Evolutionary conservation across 2,797 vertebrate species (phyloP), one percentile per base, ranked within the genome.

Genomic region (Decapterus maruadsi): DNA sequence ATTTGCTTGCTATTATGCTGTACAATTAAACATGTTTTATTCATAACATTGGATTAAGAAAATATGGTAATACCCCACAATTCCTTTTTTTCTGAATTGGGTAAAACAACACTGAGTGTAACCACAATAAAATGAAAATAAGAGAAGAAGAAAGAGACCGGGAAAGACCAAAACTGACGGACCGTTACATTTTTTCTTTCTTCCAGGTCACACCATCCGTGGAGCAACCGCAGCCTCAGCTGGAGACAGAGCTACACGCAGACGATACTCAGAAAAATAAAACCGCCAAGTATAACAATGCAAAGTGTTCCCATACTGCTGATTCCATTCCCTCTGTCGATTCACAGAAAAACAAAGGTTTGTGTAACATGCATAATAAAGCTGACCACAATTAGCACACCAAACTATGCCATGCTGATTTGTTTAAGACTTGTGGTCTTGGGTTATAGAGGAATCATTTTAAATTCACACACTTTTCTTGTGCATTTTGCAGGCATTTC

Each of bases 131-230:
- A 61, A 68, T 68, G 0, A 46, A 48, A 68, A 36, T 36, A 43
- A 45, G 17, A n/a, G 6, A 56, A 10, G 19, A 31, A 14, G 17
- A 45, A 14, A n/a, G 14, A 31, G 61, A 16, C 20, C 1, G 43
- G 58, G 14, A 60, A 53, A 73, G 20, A 71, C 20, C 34, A 29
- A 64, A 80, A 69, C 19, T 72, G 38, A 83, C 66, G 66, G 22
- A 67, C 13, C 0, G 0, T 53, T 59, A 54, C 22, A 64, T 79
- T 83, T 79, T 83, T 64, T 83, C 59, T 64, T 56, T 75, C 83
- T 78, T 86, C 56, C 93, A 99, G 98, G 98, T 99, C 90, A 96
- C 96, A 63, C 94, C 95, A 67, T 94, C 97, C 4, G 94, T 96
- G 89, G 96, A 97, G 90, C 95, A 97, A 95, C 96, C 93, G 34